Percentiles rank a stretch among this genome's conserved stretches.
Evolutionary conservation across 1,140 invertebrate species (phyloP).

Genomic region (Stegodyphus mimosarum): DNA sequence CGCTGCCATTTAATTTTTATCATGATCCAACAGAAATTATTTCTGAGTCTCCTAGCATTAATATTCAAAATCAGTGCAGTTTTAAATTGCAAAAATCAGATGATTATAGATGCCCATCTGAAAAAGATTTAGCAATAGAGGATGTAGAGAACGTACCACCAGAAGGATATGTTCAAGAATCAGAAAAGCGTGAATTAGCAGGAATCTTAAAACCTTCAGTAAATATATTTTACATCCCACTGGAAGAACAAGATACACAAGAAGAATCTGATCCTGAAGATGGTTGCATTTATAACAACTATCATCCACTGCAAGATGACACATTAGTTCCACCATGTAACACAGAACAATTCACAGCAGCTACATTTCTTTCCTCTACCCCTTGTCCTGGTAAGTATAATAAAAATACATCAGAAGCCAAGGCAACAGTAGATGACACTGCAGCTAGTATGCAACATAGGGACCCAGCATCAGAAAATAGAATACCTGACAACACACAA

Average conservation of each 20-base stretch:
- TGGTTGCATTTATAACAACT: not conserved
- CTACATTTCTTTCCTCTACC: constrained; percentile 21
- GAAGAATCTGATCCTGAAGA: constrained; percentile 58
- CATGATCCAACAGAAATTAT: not conserved
- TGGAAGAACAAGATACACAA: constrained; percentile 63
- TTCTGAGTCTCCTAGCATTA: not conserved
- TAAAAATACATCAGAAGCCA: not conserved
- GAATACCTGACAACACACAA: no score
- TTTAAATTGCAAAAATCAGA: not conserved
- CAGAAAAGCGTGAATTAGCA: constrained; percentile 64
- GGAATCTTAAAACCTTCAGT: constrained; percentile 65
- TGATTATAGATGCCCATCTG: no score
- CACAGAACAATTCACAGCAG: constrained; percentile 41
- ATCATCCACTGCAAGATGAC: constrained; percentile 7
- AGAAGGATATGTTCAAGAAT: constrained; percentile 33
- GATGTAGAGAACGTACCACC: constrained; percentile 41
- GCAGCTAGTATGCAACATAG: no score
- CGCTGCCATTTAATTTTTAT: not conserved
- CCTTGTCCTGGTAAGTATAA: not conserved
- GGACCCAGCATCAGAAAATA: no score
- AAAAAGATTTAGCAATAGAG: not conserved
- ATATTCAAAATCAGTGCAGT: not conserved
- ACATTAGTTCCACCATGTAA: constrained; percentile 45
- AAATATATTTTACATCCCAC: constrained; percentile 61
- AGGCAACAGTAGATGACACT: not conserved